phyloP scores from a whole-genome alignment of 2,113 vertebrate genomes.

The Salminus brasiliensis region DNA sequence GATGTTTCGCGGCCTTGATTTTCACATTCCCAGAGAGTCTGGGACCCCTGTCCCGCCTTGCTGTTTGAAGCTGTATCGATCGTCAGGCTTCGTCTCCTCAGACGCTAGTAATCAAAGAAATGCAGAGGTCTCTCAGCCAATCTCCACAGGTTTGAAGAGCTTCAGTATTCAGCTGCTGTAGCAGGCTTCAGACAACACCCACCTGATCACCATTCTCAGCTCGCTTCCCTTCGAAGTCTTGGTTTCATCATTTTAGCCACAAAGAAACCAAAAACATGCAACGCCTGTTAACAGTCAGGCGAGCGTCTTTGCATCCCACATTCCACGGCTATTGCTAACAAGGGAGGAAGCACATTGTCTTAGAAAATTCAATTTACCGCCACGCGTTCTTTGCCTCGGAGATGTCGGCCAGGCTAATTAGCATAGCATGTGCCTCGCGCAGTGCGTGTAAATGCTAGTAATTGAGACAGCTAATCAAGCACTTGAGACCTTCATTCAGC shows the following conservation, averaged over 20 bases:
- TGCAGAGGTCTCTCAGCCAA: neutral
- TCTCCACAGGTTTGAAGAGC: neutral
- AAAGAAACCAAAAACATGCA: neutral
- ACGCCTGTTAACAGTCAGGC: constrained; percentile 15
- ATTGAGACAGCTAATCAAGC: constrained; percentile 52
- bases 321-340: constrained; percentile 15
- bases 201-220: neutral
- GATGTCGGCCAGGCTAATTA: constrained; percentile 44
- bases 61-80: constrained; percentile 53
- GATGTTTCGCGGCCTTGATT: neutral
- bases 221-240: constrained; percentile 1
- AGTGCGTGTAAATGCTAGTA: constrained; percentile 31
- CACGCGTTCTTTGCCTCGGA: constrained; percentile 19
- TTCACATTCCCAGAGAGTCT: neutral
- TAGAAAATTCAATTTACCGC: neutral
- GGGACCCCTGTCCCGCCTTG: constrained; percentile 23
- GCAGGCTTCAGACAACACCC: neutral
- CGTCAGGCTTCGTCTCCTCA: constrained; percentile 15
- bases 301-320: neutral
- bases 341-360: neutral
- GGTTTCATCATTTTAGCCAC: neutral
- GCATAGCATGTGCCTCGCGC: neutral
- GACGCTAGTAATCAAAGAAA: constrained; percentile 29
- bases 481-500: constrained; percentile 42
- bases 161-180: neutral